A percentile compares a stretch with the other conserved stretches of the same genome.
These are phyloP conservation scores for Pipistrellus kuhlii DNA, from an alignment of 2,797 vertebrate genomes.

Conservation along the genomic window DNA sequence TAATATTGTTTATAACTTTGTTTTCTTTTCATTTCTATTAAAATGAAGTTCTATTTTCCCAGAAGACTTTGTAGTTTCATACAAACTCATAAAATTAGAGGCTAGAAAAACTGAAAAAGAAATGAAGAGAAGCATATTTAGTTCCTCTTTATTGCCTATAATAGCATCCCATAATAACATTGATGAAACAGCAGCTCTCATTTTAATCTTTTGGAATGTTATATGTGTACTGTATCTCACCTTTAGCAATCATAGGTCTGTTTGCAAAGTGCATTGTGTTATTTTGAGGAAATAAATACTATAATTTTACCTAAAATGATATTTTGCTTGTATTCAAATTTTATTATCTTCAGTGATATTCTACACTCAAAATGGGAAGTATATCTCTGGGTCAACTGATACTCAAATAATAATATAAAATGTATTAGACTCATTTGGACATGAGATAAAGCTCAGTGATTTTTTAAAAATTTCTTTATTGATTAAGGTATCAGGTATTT, in stretches of 20 bases:
- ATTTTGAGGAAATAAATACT: conserved; percentile 42
- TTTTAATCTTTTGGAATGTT: conserved; percentile 45
- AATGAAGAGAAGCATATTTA: conserved; percentile 45
- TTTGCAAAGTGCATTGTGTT: not conserved
- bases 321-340: not conserved
- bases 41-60: conserved; percentile 54
- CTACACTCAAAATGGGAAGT: not conserved
- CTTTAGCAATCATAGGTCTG: not conserved
- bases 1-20: conserved; percentile 1
- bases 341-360: not conserved
- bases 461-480: no score
- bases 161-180: not conserved
- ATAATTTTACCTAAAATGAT: conserved; percentile 32
- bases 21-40: conserved; percentile 34
- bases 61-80: conserved; percentile 23
- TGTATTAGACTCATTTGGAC: not conserved
- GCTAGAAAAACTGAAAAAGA: conserved; percentile 11
- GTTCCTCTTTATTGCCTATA: conserved; percentile 15
- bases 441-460: not conserved
- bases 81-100: conserved; percentile 49
- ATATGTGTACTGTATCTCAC: not conserved
- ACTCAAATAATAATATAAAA: not conserved
- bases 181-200: conserved; percentile 10
- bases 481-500: no score
- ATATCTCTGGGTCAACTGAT: not conserved